A percentile compares a stretch with the other conserved stretches of the same genome.
These are phyloP conservation scores for Papilio dardanus DNA, from an alignment of 1,140 invertebrate genomes.

Conservation along the genomic window DNA sequence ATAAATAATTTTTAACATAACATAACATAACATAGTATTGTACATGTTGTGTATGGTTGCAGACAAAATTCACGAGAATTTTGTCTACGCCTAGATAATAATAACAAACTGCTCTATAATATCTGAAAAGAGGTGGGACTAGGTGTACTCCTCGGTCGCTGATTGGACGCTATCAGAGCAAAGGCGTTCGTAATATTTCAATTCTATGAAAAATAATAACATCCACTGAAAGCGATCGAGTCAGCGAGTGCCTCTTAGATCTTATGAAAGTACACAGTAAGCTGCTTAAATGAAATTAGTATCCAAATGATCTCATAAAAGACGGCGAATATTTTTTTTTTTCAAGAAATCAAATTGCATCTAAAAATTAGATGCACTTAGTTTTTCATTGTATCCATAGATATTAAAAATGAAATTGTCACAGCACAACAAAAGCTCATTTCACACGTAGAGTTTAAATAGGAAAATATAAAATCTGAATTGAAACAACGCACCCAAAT, in stretches of 20 bases:
- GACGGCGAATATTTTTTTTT: too few relatives aligned
- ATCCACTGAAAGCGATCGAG: not conserved
- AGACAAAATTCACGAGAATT: slow-evolving; percentile 1
- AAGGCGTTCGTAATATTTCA: slow-evolving; percentile 27
- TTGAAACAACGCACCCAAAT: slow-evolving; percentile 47
- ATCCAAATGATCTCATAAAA: too few relatives aligned
- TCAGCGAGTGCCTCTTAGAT: not conserved
- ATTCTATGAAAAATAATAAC: slow-evolving; percentile 38
- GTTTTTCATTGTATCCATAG: not conserved
- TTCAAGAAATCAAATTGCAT: too few relatives aligned
- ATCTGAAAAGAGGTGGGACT: slow-evolving; percentile 54
- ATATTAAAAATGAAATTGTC: not conserved
- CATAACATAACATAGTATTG: too few relatives aligned
- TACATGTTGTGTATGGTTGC: not conserved
- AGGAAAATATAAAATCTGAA: slow-evolving; percentile 1
- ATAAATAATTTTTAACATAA: not conserved
- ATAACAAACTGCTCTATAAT: not conserved
- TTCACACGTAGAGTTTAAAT: not conserved
- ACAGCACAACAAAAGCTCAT: not conserved
- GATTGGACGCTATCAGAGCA: slow-evolving; percentile 42
- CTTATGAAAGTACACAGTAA: not conserved
- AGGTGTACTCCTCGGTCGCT: slow-evolving; percentile 32
- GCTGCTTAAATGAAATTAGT: not conserved
- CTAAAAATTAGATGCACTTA: too few relatives aligned
- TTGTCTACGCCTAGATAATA: not conserved